Conservation (phyloP, 2,888 invertebrate genomes). For the Chrysina gloriosa region DNA sequence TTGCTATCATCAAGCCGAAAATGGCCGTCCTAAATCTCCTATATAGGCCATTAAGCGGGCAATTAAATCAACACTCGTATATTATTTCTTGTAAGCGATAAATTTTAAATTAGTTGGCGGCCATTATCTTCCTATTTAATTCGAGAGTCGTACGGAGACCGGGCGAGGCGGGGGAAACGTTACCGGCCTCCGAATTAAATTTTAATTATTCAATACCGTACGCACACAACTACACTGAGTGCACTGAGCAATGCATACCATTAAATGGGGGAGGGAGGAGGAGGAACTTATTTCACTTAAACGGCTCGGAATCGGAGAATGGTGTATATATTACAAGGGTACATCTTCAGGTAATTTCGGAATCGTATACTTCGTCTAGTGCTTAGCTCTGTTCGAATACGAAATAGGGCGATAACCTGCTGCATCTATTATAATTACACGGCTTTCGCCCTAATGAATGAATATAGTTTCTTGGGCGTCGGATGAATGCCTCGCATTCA, state of each 20-base stretch:
- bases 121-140: constrained; percentile 37
- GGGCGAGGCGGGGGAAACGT: not conserved
- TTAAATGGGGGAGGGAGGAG: no score
- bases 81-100: constrained; percentile 36
- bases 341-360: no score
- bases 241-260: not conserved
- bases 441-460: no score
- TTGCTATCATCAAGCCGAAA: constrained; percentile 6
- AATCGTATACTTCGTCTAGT: no score
- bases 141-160: not conserved
- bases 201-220: constrained; percentile 32
- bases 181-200: constrained; percentile 26
- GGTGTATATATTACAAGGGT: no score
- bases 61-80: constrained; percentile 39
- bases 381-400: no score
- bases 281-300: constrained; percentile 2
- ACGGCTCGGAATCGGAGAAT: no score
- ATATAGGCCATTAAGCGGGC: constrained; percentile 40
- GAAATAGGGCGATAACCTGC: no score
- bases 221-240: not conserved
- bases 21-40: constrained; percentile 39
- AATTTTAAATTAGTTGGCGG: constrained; percentile 40
- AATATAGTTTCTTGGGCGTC: no score
- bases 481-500: no score
- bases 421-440: no score